A percentile compares a stretch with the other conserved stretches of the same genome.
Evolutionary conservation across 2,113 vertebrate species (phyloP).

Genomic region (Papio anubis): DNA sequence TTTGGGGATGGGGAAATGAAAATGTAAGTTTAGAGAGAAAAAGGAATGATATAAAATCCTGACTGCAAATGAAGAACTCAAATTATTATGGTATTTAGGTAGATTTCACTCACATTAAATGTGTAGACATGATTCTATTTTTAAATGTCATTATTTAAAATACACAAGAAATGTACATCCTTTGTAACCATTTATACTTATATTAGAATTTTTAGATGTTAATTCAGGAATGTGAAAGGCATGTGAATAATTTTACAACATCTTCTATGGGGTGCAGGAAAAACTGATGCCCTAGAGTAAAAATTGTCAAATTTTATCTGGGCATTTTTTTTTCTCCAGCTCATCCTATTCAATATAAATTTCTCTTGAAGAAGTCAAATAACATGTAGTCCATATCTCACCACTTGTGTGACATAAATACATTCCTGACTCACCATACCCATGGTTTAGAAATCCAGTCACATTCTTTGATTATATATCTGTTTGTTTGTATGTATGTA

Average conservation of each 20-base stretch:
- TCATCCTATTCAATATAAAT: background rate
- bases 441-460: background rate
- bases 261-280: background rate
- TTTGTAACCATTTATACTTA: conserved; percentile 12
- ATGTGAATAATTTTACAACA: conserved; percentile 13
- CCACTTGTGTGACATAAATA: background rate
- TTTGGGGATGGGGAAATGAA: background rate
- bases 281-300: background rate
- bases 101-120: conserved; percentile 26
- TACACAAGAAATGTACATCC: background rate
- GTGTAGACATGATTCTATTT: conserved; percentile 12
- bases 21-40: conserved; percentile 35
- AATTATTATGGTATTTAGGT: conserved; percentile 21
- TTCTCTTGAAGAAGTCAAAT: conserved; percentile 21
- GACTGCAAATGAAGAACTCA: background rate
- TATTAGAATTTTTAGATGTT: background rate
- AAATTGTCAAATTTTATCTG: background rate
- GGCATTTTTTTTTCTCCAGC: background rate
- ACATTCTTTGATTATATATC: background rate
- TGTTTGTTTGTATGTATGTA: background rate
- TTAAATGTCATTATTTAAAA: conserved; percentile 51
- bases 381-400: background rate
- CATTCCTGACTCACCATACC: background rate
- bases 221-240: background rate
- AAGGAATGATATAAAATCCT: background rate